These are phyloP conservation scores for Miichthys miiuy DNA, from an alignment of 2,797 vertebrate species.

Conservation along the genomic window DNA sequence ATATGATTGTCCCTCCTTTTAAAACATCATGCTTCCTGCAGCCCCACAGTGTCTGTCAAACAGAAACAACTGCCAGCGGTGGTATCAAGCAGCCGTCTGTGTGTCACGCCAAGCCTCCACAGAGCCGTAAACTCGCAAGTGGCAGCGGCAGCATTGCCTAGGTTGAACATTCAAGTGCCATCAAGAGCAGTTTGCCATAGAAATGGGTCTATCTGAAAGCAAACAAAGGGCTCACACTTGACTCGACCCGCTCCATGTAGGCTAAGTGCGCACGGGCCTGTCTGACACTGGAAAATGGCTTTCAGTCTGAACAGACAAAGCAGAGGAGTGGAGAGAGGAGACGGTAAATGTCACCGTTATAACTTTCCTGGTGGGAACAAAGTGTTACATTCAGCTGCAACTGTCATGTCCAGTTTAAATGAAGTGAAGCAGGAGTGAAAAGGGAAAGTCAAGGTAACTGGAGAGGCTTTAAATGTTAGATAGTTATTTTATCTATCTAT, in stretches of 20 bases:
- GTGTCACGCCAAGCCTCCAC: slow-evolving; percentile 66
- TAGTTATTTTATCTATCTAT: not conserved
- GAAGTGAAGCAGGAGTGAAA: slow-evolving; percentile 29
- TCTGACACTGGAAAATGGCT: slow-evolving; percentile 71
- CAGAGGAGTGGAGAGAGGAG: slow-evolving; percentile 47
- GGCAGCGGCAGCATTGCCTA: slow-evolving; percentile 67
- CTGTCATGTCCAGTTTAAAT: slow-evolving; percentile 47
- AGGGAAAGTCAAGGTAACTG: slow-evolving; percentile 37
- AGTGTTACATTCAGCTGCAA: slow-evolving; percentile 38
- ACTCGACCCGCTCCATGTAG: slow-evolving; percentile 67
- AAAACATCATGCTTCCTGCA: slow-evolving; percentile 52
- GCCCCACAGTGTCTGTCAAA: slow-evolving; percentile 63
- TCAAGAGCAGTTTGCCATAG: slow-evolving; percentile 80
- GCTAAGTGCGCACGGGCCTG: slow-evolving; percentile 65
- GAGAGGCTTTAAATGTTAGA: slow-evolving; percentile 26
- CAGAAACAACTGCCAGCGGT: slow-evolving; percentile 62
- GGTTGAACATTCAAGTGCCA: slow-evolving; percentile 84
- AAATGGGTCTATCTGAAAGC: slow-evolving; percentile 79
- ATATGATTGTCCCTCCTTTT: slow-evolving; percentile 26
- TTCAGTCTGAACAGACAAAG: slow-evolving; percentile 65
- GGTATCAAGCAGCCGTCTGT: slow-evolving; percentile 64
- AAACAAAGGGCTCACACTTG: slow-evolving; percentile 82
- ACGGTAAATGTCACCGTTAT: slow-evolving; percentile 65
- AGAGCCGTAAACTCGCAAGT: slow-evolving; percentile 73
- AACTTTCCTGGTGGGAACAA: slow-evolving; percentile 51